Evolutionary conservation across 2,888 invertebrate species (phyloP).

Genomic region (Thyatira batis): DNA sequence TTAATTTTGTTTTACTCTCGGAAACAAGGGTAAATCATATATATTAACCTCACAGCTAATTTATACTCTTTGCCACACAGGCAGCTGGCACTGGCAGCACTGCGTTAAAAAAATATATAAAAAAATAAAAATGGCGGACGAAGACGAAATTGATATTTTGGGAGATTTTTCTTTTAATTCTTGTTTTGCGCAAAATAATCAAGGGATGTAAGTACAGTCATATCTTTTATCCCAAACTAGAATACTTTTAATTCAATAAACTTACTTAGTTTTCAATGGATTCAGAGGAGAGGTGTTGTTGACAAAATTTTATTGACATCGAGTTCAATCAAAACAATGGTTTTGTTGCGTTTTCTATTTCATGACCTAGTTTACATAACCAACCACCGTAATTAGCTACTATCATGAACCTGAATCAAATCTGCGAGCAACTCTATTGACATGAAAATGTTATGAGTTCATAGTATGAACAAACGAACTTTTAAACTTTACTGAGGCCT

Average conservation of each 20-base stretch:
- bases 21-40: no score
- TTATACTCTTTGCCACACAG: no score
- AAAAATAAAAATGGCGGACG: constrained; percentile 83
- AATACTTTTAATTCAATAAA: neutral
- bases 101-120: constrained; percentile 3
- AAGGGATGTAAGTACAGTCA: constrained; percentile 79
- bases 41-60: no score
- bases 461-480: no score
- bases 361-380: neutral
- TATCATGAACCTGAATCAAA: neutral
- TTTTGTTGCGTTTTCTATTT: neutral
- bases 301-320: constrained; percentile 35
- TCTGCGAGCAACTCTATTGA: no score
- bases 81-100: no score
- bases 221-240: neutral
- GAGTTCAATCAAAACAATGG: constrained; percentile 23
- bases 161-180: constrained; percentile 87
- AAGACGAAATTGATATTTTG: constrained; percentile 88
- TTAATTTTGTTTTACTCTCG: no score
- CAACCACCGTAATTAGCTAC: neutral
- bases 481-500: no score
- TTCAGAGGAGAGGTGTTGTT: constrained; percentile 25
- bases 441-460: no score
- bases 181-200: constrained; percentile 82
- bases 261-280: neutral